Percentiles rank a stretch among this genome's conserved stretches.
phyloP scores from a whole-genome alignment of 2,888 invertebrate species.

The Drosophila parthenogenetica region DNA sequence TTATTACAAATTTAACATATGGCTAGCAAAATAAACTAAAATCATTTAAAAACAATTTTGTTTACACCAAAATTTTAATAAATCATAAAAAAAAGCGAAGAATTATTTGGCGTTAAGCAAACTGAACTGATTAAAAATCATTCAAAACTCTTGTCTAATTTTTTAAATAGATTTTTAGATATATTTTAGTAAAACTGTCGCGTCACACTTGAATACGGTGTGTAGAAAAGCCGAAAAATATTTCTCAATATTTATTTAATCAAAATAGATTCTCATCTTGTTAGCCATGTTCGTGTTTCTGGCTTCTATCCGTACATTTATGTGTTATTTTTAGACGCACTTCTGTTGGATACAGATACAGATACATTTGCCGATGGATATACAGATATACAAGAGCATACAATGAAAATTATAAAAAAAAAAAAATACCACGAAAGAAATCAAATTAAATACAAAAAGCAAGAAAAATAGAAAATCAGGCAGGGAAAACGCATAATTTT shows the following conservation, averaged over 20 bases:
- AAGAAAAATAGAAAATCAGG: conserved; percentile 33
- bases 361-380: conserved; percentile 52
- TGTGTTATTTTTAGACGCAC: conserved; percentile 65
- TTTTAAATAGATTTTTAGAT: neutral
- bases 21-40: too few species aligned
- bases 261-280: conserved; percentile 72
- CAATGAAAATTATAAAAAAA: conserved; percentile 40
- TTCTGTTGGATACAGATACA: conserved; percentile 68
- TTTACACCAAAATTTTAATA: too few species aligned
- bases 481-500: conserved; percentile 67
- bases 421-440: too few species aligned
- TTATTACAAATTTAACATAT: too few species aligned
- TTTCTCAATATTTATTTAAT: conserved; percentile 76
- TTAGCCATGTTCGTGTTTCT: conserved; percentile 57
- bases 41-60: too few species aligned
- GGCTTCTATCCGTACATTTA: conserved; percentile 54
- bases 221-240: conserved; percentile 39
- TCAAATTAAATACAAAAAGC: conserved; percentile 39
- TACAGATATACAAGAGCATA: conserved; percentile 44
- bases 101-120: too few species aligned
- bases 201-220: conserved; percentile 18
- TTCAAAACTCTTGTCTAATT: neutral
- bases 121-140: neutral
- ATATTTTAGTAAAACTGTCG: conserved; percentile 9
- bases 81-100: too few species aligned